Base-by-base conservation (phyloP, 2,888 invertebrate genomes). In the Plusia festucae region DNA sequence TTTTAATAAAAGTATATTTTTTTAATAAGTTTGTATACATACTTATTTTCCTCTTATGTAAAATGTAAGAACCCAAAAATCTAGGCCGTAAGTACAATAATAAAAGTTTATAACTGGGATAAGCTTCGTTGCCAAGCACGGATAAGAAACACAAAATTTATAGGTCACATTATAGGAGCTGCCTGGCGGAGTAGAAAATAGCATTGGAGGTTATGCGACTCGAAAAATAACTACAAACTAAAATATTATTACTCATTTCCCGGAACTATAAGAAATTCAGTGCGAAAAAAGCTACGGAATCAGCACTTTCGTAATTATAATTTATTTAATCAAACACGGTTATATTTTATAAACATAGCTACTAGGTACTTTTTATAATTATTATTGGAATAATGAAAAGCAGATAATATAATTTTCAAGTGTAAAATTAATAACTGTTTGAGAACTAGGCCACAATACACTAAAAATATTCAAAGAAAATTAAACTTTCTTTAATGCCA, bases 101-200 rank as follows among this genome's bases (percentile, higher is more conserved):
- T 49, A 49, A 49, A 49, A 49, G 46, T 49, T 49, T 49, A 49
- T 20, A 49, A 49, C 46, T 49, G 46, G 46, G 46, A 49, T 49
- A 49, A 49, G 46, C 46, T 11, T 49, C 46, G 46, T 49, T 49
- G 46, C 46, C 46, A 49, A 49, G 46, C 46, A 49, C 46, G 46
- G 46, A 49, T 49, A 49, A 49, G 46, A 1, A 49, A 18, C 46
- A 49, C 46, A 49, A 49, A 49, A 49, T 49, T 49, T 49, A 49
- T 49, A 49, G 46, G 46, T 49, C 46, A 49, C 46, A 49, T 49
- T 49, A 49, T 49, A 18, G 46, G 20, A 49, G 20, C 46, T 49
- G 46, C 46, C 46, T 49, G 11, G 46, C 18, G 46, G 20, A 49
- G 46, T 49, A 49, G 18, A 54, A 54, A 54, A 32, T n/a, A 24